Percentiles rank a stretch among this genome's conserved stretches.
These are phyloP conservation scores for Poecilus cupreus DNA, from an alignment of 2,888 invertebrate species.

Conservation along the genomic window DNA sequence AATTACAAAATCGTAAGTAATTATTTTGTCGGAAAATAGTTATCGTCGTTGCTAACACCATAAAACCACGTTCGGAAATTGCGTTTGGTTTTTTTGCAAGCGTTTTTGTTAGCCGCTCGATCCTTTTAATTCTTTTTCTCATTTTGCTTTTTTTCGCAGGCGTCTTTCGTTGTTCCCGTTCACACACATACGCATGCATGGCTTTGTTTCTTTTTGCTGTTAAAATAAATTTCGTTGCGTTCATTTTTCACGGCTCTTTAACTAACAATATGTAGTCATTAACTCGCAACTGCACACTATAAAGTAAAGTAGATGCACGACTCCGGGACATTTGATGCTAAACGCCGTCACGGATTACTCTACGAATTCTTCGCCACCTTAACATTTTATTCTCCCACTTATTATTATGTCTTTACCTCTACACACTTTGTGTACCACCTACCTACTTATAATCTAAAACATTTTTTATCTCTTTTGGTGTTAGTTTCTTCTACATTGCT, in stretches of 20 bases:
- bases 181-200: constrained; percentile 33
- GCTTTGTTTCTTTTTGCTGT: constrained; percentile 57
- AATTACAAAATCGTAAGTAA: constrained; percentile 53
- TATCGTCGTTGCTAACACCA: constrained; percentile 46
- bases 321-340: neutral
- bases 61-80: constrained; percentile 44
- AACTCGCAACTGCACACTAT: constrained; percentile 36
- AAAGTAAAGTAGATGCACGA: neutral
- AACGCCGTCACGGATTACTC: constrained; percentile 21
- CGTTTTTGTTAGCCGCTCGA: constrained; percentile 21
- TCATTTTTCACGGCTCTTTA: constrained; percentile 57
- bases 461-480: too few species aligned
- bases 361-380: constrained; percentile 1
- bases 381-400: neutral
- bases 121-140: constrained; percentile 37
- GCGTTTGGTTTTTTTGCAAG: constrained; percentile 33
- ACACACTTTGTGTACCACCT: neutral
- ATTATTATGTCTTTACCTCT: neutral
- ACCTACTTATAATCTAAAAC: too few species aligned
- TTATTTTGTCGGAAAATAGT: constrained; percentile 55
- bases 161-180: constrained; percentile 35
- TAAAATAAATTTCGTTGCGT: constrained; percentile 58
- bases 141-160: constrained; percentile 21
- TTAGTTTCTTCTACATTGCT: too few species aligned
- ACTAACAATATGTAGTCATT: constrained; percentile 58